Evolutionary conservation across 2,113 vertebrate genomes (phyloP).

Genomic region (Gopherus flavomarginatus): DNA sequence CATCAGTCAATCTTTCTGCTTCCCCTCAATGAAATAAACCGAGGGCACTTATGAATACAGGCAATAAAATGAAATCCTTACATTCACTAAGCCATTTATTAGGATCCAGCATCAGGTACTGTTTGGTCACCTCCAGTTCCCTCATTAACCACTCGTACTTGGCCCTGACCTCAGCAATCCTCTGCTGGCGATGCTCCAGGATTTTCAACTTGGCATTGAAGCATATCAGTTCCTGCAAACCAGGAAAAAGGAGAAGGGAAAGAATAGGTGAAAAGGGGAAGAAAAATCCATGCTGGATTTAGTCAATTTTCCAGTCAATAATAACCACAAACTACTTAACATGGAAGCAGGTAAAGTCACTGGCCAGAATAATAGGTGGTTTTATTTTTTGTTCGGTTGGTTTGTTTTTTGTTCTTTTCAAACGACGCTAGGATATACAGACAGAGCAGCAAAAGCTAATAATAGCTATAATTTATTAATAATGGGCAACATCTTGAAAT

Average conservation of each 20-base stretch:
- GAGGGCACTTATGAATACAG: not conserved
- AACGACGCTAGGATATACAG: slow-evolving; percentile 1
- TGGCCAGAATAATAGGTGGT: not conserved
- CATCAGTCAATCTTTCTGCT: not conserved
- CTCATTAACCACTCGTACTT: slow-evolving; percentile 96
- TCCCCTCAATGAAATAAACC: not conserved
- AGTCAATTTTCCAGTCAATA: slow-evolving; percentile 7
- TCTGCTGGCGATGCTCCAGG: slow-evolving; percentile 94
- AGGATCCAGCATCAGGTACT: slow-evolving; percentile 96
- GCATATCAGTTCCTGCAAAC: slow-evolving; percentile 84
- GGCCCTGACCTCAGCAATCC: slow-evolving; percentile 92
- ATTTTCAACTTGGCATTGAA: slow-evolving; percentile 92
- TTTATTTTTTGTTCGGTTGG: slow-evolving; percentile 48
- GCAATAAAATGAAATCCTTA: slow-evolving; percentile 71
- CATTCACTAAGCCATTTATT: slow-evolving; percentile 97
- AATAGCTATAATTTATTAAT: slow-evolving; percentile 49
- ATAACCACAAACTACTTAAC: slow-evolving; percentile 12
- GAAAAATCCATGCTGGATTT: not conserved
- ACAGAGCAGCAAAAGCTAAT: slow-evolving; percentile 45
- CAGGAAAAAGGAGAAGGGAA: not conserved
- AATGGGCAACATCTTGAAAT: slow-evolving; percentile 47
- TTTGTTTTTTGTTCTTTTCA: slow-evolving; percentile 42
- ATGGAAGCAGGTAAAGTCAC: not conserved
- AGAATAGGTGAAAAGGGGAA: not conserved
- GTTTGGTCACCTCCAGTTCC: slow-evolving; percentile 95